Evolutionary conservation across 2,797 vertebrate genomes (phyloP).

Genomic region (Pipistrellus pygmaeus): DNA sequence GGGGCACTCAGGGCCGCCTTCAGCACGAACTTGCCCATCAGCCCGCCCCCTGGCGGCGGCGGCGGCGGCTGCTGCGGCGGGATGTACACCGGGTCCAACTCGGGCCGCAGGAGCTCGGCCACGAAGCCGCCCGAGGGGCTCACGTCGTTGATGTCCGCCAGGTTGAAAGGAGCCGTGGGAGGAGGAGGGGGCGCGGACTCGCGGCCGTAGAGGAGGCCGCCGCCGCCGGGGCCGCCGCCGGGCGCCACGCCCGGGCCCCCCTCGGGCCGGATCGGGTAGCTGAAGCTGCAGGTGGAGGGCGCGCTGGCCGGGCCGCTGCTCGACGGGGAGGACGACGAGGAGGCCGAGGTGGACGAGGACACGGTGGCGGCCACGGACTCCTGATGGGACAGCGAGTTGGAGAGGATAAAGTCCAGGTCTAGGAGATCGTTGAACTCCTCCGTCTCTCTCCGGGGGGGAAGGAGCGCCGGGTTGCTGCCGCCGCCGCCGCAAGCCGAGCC

Average conservation of each 20-base stretch:
- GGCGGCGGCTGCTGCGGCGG: conserved; percentile 89
- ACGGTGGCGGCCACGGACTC: conserved; percentile 89
- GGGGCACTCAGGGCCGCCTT: conserved; percentile 93
- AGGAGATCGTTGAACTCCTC: conserved; percentile 95
- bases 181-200: conserved; percentile 74
- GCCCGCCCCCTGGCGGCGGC: conserved; percentile 87
- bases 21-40: conserved; percentile 96
- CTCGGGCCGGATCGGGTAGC: conserved; percentile 90
- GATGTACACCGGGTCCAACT: conserved; percentile 96
- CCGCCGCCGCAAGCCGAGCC: conserved; percentile 61
- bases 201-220: conserved; percentile 82
- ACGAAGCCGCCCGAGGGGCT: conserved; percentile 97
- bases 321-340: conserved; percentile 88
- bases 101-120: conserved; percentile 97
- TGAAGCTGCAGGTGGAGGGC: conserved; percentile 89
- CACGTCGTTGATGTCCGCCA: conserved; percentile 96
- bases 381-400: conserved; percentile 95
- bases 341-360: conserved; percentile 90
- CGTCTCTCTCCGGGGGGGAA: conserved; percentile 92
- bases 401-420: conserved; percentile 98
- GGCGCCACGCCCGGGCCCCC: conserved; percentile 84
- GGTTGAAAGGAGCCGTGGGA: conserved; percentile 86
- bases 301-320: conserved; percentile 87
- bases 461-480: conserved; percentile 83
- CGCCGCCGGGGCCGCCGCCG: conserved; percentile 68